Evolutionary conservation across 1,140 invertebrate species (phyloP), one percentile per base, ranked within the genome.

Genomic region (Bombus waltoni): DNA sequence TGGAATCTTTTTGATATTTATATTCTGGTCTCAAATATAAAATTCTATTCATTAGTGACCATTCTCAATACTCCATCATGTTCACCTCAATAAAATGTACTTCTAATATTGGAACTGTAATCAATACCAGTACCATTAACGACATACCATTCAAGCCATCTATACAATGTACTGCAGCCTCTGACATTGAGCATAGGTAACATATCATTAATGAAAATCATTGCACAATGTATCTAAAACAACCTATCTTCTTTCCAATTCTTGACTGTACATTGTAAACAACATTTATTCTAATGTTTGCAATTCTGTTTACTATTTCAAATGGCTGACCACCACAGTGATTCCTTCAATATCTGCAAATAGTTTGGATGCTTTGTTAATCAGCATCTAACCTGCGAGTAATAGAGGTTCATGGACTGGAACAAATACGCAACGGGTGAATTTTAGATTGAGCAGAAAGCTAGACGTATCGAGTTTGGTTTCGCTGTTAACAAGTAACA

Each of bases 401-500:
- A 38, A 65, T 38, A n/a, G 53, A 76, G 80, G 44, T 72, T 73
- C n/a, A 9, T 25, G 71, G 79, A 81, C 47, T 38, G 44, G n/a
- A 85, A 79, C 38, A n/a, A 84, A 57, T 66, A 77, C 59, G 42
- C 53, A 13, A 75, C 2, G n/a, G 59, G n/a, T 35, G 82, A 47
- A 66, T 83, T 83, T 86, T 38, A 87, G 89, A 87, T 92, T 89
- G 90, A 93, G 90, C 90, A 90, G 85, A 90, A 92, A 93, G 88
- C 89, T 88, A 89, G 75, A 84, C 47, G 81, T 90, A 87, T 91
- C 79, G 75, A 90, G 87, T 93, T 93, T 93, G 92, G 89, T 93
- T 92, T 88, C 66, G 85, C 87, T 84, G 85, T 90, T 86, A 91
- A 91, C 87, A 86, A 89, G 85, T 84, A 90, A 93, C 87, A 91